These are phyloP conservation scores for Lochmaea capreae DNA, from an alignment of 2,888 invertebrate genomes.

Conservation along the genomic window DNA sequence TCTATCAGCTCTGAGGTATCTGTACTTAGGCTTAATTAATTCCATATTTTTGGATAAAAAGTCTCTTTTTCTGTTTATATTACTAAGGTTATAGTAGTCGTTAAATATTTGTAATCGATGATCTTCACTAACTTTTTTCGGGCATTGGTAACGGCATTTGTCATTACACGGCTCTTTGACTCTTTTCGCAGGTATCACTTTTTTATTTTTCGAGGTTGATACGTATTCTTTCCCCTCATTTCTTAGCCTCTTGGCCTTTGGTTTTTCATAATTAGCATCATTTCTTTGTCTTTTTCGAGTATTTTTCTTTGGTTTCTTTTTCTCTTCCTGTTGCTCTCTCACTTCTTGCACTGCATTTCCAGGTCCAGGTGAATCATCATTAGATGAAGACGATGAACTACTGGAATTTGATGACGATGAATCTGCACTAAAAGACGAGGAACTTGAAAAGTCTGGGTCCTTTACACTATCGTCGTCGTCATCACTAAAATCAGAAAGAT, in stretches of 20 bases:
- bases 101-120: conserved; percentile 15
- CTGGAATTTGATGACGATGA: no score
- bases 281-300: conserved; percentile 11
- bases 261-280: conserved; percentile 4
- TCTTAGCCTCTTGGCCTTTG: conserved; percentile 11
- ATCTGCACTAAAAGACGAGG: no score
- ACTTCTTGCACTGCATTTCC: background rate
- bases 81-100: conserved; percentile 23
- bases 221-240: conserved; percentile 17
- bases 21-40: conserved; percentile 15
- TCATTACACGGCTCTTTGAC: no score
- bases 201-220: conserved; percentile 18
- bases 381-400: background rate
- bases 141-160: background rate
- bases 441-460: no score
- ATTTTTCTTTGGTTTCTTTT: conserved; percentile 11
- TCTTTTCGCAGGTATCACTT: background rate
- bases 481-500: no score
- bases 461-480: no score
- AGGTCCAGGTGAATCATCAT: background rate
- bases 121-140: conserved; percentile 6
- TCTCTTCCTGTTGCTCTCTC: background rate
- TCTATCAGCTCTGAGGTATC: conserved; percentile 17
- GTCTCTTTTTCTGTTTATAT: conserved; percentile 18
- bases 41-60: conserved; percentile 23